phyloP scores from a whole-genome alignment of 2,113 vertebrate genomes.

The Falco punctatus region DNA sequence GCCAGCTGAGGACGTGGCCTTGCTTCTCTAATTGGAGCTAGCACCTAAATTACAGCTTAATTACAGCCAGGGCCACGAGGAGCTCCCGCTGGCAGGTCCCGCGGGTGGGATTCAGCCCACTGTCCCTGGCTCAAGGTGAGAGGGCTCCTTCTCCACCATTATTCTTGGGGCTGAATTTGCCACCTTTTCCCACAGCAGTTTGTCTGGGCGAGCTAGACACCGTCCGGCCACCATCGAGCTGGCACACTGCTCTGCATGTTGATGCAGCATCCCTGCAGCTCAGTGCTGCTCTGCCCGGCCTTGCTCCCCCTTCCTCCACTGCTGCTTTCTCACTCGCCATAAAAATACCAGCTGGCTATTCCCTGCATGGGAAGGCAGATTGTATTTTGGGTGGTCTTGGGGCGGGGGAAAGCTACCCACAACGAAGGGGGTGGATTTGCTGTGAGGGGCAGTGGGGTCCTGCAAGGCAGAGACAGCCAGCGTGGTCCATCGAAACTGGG shows the following conservation, averaged over 20 bases:
- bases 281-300: background rate
- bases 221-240: background rate
- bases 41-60: constrained; percentile 7
- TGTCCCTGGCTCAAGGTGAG: rapidly evolving
- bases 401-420: background rate
- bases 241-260: background rate
- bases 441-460: background rate
- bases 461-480: background rate
- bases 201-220: constrained; percentile 3
- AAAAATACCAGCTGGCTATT: background rate
- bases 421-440: background rate
- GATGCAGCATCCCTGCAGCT: constrained; percentile 14
- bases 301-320: background rate
- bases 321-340: background rate
- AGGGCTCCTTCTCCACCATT: background rate
- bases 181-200: background rate
- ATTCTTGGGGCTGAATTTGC: background rate
- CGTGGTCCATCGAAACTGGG: rapidly evolving
- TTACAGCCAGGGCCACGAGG: background rate
- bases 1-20: background rate
- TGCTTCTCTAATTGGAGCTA: background rate
- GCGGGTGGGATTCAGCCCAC: background rate
- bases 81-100: background rate
- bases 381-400: background rate
- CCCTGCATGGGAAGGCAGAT: background rate